These are phyloP conservation scores for Aporophyla lueneburgensis DNA, from an alignment of 2,888 invertebrate genomes.

Conservation along the genomic window DNA sequence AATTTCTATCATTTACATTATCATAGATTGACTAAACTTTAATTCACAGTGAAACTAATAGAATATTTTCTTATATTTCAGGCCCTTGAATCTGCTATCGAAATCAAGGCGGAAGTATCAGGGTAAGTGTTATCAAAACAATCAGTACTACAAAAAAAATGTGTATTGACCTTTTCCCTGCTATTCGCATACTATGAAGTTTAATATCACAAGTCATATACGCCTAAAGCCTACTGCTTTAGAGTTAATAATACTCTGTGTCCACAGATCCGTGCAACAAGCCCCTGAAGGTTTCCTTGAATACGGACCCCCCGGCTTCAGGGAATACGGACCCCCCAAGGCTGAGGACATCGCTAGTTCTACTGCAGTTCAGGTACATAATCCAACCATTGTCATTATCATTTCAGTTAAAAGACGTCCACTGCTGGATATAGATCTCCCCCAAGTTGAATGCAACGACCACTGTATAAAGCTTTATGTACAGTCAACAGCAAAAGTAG, in stretches of 20 bases:
- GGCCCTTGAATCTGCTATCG: constrained; percentile 51
- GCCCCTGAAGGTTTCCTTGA: constrained; percentile 86
- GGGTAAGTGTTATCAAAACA: constrained; percentile 70
- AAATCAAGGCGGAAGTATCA: constrained; percentile 65
- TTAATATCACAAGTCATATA: not conserved
- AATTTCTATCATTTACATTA: not conserved
- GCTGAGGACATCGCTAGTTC: constrained; percentile 70
- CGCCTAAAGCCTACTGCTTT: not conserved
- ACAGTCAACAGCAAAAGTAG: too few species aligned
- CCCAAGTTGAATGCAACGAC: too few species aligned
- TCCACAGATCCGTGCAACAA: constrained; percentile 73
- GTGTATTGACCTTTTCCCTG: too few species aligned
- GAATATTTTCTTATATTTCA: constrained; percentile 13
- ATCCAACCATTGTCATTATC: not conserved
- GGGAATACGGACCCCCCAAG: constrained; percentile 86
- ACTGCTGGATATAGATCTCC: too few species aligned
- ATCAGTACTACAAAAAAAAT: not conserved
- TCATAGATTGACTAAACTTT: too few species aligned
- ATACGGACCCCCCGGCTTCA: constrained; percentile 88
- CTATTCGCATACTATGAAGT: not conserved
- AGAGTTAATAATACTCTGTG: not conserved
- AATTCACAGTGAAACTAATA: too few species aligned
- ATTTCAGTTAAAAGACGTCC: too few species aligned
- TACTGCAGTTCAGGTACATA: constrained; percentile 46
- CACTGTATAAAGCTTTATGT: too few species aligned